Evolutionary conservation across 2,113 vertebrate species (phyloP), one percentile per base, ranked within the genome.

Genomic region (Melospiza melodia): DNA sequence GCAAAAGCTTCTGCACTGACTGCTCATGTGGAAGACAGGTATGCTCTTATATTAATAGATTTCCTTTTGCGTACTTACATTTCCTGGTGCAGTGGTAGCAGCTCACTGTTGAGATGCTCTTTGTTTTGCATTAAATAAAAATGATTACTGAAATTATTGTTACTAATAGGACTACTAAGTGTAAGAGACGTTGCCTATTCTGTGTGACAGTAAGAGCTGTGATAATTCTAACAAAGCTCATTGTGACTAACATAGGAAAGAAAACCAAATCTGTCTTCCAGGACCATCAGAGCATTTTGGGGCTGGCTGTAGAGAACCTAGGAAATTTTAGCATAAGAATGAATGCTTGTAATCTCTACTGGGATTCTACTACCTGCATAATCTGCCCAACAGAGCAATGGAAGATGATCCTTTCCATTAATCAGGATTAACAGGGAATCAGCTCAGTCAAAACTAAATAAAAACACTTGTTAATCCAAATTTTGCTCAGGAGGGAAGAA

Each of bases 1-100:
- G 87, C 93, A 95, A 92, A 91, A 87, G 94, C 89, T 93, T 85
- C 95, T 95, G 89, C 67, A 96, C 91, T 93, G 93, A 88, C 92
- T 95, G 54, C 59, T 95, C 95, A 69, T 90, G 93, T 86, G 95
- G 90, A 94, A 88, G 41, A 91, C 84, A 96, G 94, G 95, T 96
- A 95, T 86, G 79, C 59, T 93, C 78, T 94, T 92, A 80, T 69
- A 87, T 93, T 95, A 66, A 91, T 73, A 83, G 71, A 83, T 93
- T 76, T 85, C 81, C n/a, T 90, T 84, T 76, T 55, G 43, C 5
- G 0, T 91, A 30, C 30, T 78, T 90, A 33, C 5, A 6, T 87
- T 84, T 83, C 73, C 69, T 87, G 25, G 15, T 41, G 44, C 59
- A 74, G 90, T 61, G 71, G 51, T 18, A 89, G n/a, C 51, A 95